Base-by-base conservation (phyloP, 2,113 vertebrate species). In the Pelecanus crispus region DNA sequence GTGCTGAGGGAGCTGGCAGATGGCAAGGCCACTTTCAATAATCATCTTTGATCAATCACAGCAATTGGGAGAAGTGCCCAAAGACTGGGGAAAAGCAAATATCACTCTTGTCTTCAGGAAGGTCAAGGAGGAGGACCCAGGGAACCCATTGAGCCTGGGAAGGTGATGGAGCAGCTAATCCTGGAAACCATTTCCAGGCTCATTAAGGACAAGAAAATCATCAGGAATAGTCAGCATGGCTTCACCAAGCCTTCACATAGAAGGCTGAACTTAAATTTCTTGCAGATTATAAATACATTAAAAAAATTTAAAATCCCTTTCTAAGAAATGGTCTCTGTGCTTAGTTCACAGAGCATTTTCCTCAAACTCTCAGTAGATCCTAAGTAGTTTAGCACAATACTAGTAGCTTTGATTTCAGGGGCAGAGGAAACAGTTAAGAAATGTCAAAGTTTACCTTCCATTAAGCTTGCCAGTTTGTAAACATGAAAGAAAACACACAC, bases 291-390 rank as follows among this genome's bases (percentile, higher is more conserved):
- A 72, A 86, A 28, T 29, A 63, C n/a, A 49, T 9, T 40, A 22
- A 63, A 58, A 70, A 55, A 42, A 83, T 49, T 4, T 19, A 22
- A 82, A 93, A 66, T 31, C 3, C 20, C 31, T 68, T 40, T 47
- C 7, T 70, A 73, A 85, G 68, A 77, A 81, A 45, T 6, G 4
- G 17, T 63, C 28, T 73, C 44, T n/a, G 22, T 45, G 6, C 73
- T 81, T 56, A 65, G 72, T 55, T 94, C 68, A 85, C 63, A 45
- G 44, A 68, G 17, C 28, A 59, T 63, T 90, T 68, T 66, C 31
- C 29, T 92, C 42, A 45, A 45, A 49, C 62, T 88, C 38, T 95
- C 90, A 96, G 85, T 68, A 97, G 96, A 91, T 24, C 82, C 94
- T 92, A 92, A 93, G 42, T 44, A 80, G 63, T 92, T 91, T 53